These are phyloP conservation scores for Dipus sagitta DNA, from an alignment of 2,797 vertebrate species.

Conservation along the genomic window DNA sequence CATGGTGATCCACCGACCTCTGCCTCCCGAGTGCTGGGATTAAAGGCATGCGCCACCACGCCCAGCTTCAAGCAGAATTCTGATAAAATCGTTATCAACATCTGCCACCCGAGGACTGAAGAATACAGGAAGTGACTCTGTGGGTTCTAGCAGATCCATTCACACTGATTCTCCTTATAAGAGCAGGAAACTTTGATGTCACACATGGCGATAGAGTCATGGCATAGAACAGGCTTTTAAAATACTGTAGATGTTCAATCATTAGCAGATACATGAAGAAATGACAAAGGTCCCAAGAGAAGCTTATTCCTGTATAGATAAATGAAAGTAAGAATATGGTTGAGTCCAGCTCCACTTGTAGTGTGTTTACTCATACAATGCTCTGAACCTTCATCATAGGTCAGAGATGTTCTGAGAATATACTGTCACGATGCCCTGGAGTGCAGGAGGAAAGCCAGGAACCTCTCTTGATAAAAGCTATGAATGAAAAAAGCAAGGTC, in stretches of 20 bases:
- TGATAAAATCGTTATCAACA: background rate
- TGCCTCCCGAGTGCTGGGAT: too few relatives aligned
- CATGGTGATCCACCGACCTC: too few relatives aligned
- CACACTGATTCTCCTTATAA: background rate
- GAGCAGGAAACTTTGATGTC: background rate
- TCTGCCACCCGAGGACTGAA: background rate
- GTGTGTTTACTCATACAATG: background rate
- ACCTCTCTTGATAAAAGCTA: background rate
- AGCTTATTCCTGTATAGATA: conserved; percentile 30
- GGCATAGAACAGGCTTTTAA: background rate
- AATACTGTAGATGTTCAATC: background rate
- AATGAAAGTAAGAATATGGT: background rate
- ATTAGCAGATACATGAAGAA: conserved; percentile 14
- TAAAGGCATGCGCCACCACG: too few relatives aligned
- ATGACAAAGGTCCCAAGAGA: background rate
- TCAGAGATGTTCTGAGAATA: background rate
- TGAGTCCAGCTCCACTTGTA: background rate
- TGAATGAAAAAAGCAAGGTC: background rate
- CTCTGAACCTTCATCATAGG: background rate
- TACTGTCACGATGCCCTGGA: background rate
- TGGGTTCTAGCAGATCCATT: background rate
- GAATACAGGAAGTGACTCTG: background rate
- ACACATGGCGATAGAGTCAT: background rate
- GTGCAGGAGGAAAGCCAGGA: background rate
- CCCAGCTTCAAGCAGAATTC: background rate